Base-by-base conservation (phyloP, 2,888 invertebrate genomes). In the Suillia variegata region DNA sequence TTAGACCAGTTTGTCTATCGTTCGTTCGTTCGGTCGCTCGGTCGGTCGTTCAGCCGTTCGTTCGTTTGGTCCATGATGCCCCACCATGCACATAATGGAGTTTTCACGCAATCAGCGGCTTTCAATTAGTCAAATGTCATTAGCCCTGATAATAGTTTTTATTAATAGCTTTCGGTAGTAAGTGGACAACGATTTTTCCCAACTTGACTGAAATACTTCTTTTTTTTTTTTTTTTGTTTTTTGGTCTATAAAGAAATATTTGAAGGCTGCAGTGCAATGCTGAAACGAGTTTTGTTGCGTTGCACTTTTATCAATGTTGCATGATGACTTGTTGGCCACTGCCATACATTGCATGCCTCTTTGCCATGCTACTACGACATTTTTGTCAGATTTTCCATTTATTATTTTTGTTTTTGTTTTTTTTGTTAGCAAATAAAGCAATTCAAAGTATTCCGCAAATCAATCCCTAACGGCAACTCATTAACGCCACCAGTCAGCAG, bases 401-500 rank as follows among this genome's bases (percentile, higher is more conserved):
- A n/a, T n/a, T n/a, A n/a, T n/a, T n/a, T n/a, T n/a, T n/a, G n/a
- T n/a, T n/a, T n/a, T n/a, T n/a, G n/a, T n/a, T n/a, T n/a, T n/a
- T n/a, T n/a, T n/a, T 38, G 58, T 20, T 15, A 49, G n/a, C 31
- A 56, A 51, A 54, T 45, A 33, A 45, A 64, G 70, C 70, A 71
- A 72, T 73, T 73, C 75, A 68, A 71, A 74, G 75, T 69, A 71
- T 71, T 75, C 73, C 62, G n/a, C 61, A 58, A 70, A 31, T 73
- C 74, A 75, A 73, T 71, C 74, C 70, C 75, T 70, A 72, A 75
- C 74, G 73, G 76, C 76, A 65, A 76, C 72, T 76, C 75, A 75
- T 75, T 75, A 75, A 76, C 76, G 71, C 65, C 69, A 67, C 67
- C n/a, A n/a, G n/a, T n/a, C n/a, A n/a, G n/a, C n/a, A n/a, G n/a